Base-by-base conservation (phyloP, 1,140 invertebrate genomes). In the Battus philenor region DNA sequence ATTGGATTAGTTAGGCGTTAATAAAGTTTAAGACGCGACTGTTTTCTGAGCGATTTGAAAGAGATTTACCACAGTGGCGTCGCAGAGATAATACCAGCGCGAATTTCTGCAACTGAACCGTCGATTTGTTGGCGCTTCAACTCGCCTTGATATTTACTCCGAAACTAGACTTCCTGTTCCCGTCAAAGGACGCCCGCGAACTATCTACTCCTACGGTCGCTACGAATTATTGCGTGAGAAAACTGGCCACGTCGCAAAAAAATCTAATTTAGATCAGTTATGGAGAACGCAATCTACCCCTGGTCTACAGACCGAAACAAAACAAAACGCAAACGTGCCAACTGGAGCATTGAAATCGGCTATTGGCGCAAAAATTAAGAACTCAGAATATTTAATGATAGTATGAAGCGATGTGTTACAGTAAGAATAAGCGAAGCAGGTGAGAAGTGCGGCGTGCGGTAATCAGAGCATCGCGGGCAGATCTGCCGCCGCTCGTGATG, bases 81-180 rank as follows among this genome's bases (percentile, higher is more conserved):
- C n/a, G n/a, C n/a, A n/a, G n/a, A n/a, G n/a, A n/a, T n/a, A n/a
- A n/a, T n/a, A n/a, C n/a, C n/a, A n/a, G n/a, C n/a, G n/a, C n/a
- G n/a, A n/a, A n/a, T n/a, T n/a, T n/a, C n/a, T n/a, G 20, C 33
- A 20, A 20, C 20, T 16, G 52, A 51, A 64, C 48, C 5, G 44
- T 54, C 56, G 46, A 54, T 64, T 57, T 11, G 24, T 20, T 53
- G 20, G 44, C n/a, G n/a, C 50, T 47, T 47, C 41, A 62, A 36
- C 15, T 81, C 47, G 64, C 80, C 77, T 81, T 84, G 77, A 81
- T 80, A 84, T 84, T 81, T 80, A 77, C 53, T 61, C 41, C 44
- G 46, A 53, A 49, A 20, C n/a, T n/a, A 67, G 38, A 75, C 73
- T 81, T 84, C 77, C 77, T 84, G 70, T 61, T 72, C 47, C 43